Conservation (phyloP, 1,140 invertebrate genomes). For the Rhyacophila brunnea region DNA sequence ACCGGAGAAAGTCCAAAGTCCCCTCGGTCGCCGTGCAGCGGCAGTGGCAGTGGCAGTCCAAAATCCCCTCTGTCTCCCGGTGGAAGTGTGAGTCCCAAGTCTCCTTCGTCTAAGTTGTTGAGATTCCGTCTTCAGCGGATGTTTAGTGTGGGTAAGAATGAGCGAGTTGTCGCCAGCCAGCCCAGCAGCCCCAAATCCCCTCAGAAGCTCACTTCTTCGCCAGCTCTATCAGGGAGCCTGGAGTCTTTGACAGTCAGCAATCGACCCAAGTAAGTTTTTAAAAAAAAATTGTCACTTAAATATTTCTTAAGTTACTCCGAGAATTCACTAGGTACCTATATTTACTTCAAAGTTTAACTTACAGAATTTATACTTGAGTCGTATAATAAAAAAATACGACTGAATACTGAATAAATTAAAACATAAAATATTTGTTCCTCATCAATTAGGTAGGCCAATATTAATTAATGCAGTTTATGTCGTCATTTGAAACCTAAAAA, state of each 20-base stretch:
- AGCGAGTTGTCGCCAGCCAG: slow-evolving; percentile 17
- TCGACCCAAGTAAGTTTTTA: slow-evolving; percentile 13
- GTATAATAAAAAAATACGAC: too few species aligned
- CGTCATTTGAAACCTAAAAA: too few species aligned
- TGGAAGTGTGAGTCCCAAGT: slow-evolving; percentile 18
- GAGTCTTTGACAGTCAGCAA: slow-evolving; percentile 17
- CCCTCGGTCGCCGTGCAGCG: neutral
- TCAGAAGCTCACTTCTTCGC: slow-evolving; percentile 13
- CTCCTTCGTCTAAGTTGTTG: slow-evolving; percentile 18
- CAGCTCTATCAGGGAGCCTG: slow-evolving; percentile 13
- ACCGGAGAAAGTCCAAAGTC: neutral
- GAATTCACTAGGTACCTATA: too few species aligned
- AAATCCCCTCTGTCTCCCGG: slow-evolving; percentile 8
- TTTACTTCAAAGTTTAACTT: too few species aligned
- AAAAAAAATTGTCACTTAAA: too few species aligned
- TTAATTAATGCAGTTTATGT: too few species aligned
- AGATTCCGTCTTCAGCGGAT: slow-evolving; percentile 27
- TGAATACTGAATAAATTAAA: too few species aligned
- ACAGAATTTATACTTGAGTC: too few species aligned
- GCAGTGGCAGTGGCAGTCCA: neutral
- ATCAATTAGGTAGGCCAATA: too few species aligned
- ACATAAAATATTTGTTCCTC: too few species aligned
- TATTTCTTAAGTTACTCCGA: too few species aligned
- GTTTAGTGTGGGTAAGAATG: slow-evolving; percentile 23
- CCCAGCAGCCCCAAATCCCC: slow-evolving; percentile 33